These are phyloP conservation scores for Drosophila ezoana DNA, from an alignment of 2,888 invertebrate species.

Conservation along the genomic window DNA sequence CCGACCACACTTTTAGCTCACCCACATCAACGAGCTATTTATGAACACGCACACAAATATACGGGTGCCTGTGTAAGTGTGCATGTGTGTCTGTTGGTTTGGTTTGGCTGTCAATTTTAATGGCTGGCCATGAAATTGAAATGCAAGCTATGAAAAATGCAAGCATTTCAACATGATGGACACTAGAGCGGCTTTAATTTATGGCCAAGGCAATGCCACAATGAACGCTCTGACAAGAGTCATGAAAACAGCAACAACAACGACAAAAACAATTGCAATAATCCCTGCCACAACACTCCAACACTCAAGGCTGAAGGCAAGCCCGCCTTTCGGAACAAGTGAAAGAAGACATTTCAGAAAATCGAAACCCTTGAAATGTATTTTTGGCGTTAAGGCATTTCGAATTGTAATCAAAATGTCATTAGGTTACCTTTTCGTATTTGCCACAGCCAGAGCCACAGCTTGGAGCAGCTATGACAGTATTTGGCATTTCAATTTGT, in stretches of 20 bases:
- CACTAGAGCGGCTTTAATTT: constrained; percentile 65
- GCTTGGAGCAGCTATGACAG: not conserved
- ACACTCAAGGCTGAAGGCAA: constrained; percentile 24
- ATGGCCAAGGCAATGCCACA: constrained; percentile 49
- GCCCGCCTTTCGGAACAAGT: not conserved
- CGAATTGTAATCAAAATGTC: constrained; percentile 66
- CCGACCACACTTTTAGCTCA: constrained; percentile 32
- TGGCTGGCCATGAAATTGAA: constrained; percentile 75
- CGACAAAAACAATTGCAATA: constrained; percentile 11
- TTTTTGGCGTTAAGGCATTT: constrained; percentile 31
- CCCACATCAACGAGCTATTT: constrained; percentile 52
- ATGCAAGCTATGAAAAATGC: constrained; percentile 74
- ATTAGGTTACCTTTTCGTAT: constrained; percentile 47
- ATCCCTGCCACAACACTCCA: constrained; percentile 8
- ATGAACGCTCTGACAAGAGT: constrained; percentile 21
- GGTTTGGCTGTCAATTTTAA: constrained; percentile 68
- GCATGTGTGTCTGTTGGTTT: constrained; percentile 20
- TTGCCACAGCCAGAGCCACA: not conserved
- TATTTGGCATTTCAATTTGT: constrained; percentile 40
- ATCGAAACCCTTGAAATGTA: constrained; percentile 30
- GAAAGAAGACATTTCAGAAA: constrained; percentile 18
- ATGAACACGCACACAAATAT: constrained; percentile 19
- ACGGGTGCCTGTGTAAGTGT: constrained; percentile 1
- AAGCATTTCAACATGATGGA: constrained; percentile 76
- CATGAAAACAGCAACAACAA: constrained; percentile 16